Evolutionary conservation across 1,140 invertebrate genomes (phyloP), one percentile per base, ranked within the genome.

Genomic region (Anagrus nilaparvatae): DNA sequence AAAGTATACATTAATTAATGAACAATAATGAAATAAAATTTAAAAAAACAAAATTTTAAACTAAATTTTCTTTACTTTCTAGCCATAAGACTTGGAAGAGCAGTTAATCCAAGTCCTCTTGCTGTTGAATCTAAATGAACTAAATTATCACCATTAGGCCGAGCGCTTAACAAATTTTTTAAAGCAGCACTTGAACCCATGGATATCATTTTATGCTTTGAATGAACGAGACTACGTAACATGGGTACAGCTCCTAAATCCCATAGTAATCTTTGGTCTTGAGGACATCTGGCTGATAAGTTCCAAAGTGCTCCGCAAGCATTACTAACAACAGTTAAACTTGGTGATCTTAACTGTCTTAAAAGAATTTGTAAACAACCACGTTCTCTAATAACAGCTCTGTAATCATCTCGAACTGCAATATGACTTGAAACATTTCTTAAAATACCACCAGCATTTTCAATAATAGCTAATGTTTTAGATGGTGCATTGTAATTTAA

Each of bases 241-340:
- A 96, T 95, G 2, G 83, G 81, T 2, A 96, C 87, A 0, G 92
- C 93, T 1, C 90, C 91, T 55, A 96, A 78, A 51, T 95, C 86
- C 79, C 89, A 90, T 23, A 97, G 66, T 34, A 82, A 77, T 41
- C 82, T 77, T 55, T 97, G 93, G 65, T 97, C 93, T 51, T 84
- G 77, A 0, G 77, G 66, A 65, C 87, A 92, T 24, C 90, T 76
- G 1, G 91, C 91, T 0, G 92, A 95, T 1, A 97, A 68, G 69
- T 97, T 96, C 91, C 92, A 97, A 8, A 98, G 65, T 1, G 91
- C 93, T 10, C 91, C 91, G 60, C 93, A 97, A 1, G 93, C 90
- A 61, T 98, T 98, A 59, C 87, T 91, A 0, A 97, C 93, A 29
- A 97, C 84, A 0, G 90, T 95, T 41, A 97, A 70, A 63, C 89